Percentiles rank a stretch among this genome's conserved stretches.
Evolutionary conservation across 2,888 invertebrate genomes (phyloP).

Genomic region (Microplitis manilae): DNA sequence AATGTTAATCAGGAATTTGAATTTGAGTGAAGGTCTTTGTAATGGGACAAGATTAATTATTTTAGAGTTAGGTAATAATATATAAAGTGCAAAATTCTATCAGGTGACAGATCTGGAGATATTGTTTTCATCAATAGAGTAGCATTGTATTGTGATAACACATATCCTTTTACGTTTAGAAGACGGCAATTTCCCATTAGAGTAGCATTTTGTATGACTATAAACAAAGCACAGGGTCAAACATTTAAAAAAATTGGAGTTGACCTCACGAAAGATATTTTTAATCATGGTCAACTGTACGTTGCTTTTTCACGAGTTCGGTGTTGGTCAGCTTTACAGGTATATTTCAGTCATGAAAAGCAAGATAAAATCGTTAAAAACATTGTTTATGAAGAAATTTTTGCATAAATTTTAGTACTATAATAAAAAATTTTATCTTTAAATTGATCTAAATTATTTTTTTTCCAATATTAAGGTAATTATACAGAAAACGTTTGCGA

Average conservation of each 20-base stretch:
- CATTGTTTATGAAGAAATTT: slow-evolving; percentile 38
- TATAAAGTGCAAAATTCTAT: too few species aligned
- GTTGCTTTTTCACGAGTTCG: slow-evolving; percentile 43
- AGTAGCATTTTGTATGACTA: too few species aligned
- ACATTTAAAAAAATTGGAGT: slow-evolving; percentile 46
- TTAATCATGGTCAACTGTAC: slow-evolving; percentile 49
- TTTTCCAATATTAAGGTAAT: too few species aligned
- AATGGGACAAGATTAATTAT: slow-evolving; percentile 47
- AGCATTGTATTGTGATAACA: too few species aligned
- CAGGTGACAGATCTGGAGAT: too few species aligned
- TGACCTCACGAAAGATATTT: slow-evolving; percentile 45
- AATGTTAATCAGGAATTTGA: slow-evolving; percentile 38
- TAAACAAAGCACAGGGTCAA: slow-evolving; percentile 48
- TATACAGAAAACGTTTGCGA: too few species aligned
- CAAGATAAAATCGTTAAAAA: slow-evolving; percentile 36
- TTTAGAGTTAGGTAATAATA: neutral
- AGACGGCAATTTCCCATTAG: too few species aligned
- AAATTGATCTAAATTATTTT: too few species aligned
- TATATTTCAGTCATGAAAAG: slow-evolving; percentile 36
- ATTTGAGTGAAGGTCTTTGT: slow-evolving; percentile 28
- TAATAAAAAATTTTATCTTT: too few species aligned
- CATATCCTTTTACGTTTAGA: too few species aligned
- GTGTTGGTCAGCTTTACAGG: slow-evolving; percentile 43
- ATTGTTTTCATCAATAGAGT: too few species aligned
- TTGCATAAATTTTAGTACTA: neutral